phyloP scores from a whole-genome alignment of 2,888 invertebrate genomes.

The Alcis repandata region DNA sequence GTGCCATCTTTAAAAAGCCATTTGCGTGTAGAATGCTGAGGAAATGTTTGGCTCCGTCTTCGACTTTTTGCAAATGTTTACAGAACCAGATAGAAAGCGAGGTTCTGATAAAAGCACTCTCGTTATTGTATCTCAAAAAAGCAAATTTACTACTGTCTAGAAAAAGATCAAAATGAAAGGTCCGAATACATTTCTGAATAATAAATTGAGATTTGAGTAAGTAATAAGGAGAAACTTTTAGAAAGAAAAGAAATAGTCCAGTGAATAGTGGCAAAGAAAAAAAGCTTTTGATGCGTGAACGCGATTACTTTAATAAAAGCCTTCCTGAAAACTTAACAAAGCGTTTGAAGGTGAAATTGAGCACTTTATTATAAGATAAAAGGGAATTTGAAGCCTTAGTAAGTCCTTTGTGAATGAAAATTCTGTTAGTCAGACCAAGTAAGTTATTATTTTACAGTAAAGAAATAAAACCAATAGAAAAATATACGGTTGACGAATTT shows the following conservation, averaged over 20 bases:
- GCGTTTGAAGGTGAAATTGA: slow-evolving; percentile 49
- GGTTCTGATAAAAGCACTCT: neutral
- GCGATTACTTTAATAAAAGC: slow-evolving; percentile 3
- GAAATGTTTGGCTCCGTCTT: slow-evolving; percentile 5
- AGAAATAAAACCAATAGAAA: neutral
- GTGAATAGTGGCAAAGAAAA: neutral
- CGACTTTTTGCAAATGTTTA: slow-evolving; percentile 3
- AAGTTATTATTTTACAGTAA: neutral
- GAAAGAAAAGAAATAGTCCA: neutral
- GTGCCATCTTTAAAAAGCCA: slow-evolving; percentile 26
- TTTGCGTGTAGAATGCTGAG: slow-evolving; percentile 13
- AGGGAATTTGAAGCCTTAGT: slow-evolving; percentile 51
- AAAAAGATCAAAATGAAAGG: slow-evolving; percentile 1
- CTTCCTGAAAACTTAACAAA: slow-evolving; percentile 36
- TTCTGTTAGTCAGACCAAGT: slow-evolving; percentile 24
- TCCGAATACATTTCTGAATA: neutral
- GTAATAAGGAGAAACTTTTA: too few relatives aligned
- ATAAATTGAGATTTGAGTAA: neutral
- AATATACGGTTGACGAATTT: neutral
- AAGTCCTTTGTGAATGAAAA: slow-evolving; percentile 49
- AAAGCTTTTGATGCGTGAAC: slow-evolving; percentile 18
- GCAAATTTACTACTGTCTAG: neutral
- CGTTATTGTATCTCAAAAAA: neutral
- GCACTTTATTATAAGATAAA: slow-evolving; percentile 64
- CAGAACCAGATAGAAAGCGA: slow-evolving; percentile 3